A percentile compares a stretch with the other conserved stretches of the same genome.
phyloP scores from a whole-genome alignment of 1,140 invertebrate species.

The Proales similis region DNA sequence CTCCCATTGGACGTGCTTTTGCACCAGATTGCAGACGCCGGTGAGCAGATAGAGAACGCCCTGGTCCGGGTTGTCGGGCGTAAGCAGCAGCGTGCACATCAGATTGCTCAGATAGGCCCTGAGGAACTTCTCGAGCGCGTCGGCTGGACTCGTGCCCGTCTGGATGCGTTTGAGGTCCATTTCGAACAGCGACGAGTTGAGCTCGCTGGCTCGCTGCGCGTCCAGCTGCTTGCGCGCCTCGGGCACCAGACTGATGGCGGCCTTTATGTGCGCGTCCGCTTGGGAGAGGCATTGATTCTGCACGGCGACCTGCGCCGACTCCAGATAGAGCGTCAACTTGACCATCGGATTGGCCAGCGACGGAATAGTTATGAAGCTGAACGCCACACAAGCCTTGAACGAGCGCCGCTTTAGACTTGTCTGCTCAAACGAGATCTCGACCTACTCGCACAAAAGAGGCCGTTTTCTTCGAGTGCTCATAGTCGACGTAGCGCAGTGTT shows the following conservation, averaged over 20 bases:
- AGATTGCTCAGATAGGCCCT: slow-evolving; percentile 16
- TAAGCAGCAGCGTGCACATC: slow-evolving; percentile 32
- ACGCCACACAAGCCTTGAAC: slow-evolving; percentile 76
- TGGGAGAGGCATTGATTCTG: slow-evolving; percentile 82
- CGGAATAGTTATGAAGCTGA: slow-evolving; percentile 88
- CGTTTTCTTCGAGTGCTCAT: slow-evolving; percentile 71
- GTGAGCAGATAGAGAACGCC: slow-evolving; percentile 67
- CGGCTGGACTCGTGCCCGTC: not conserved
- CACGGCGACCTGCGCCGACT: slow-evolving; percentile 78
- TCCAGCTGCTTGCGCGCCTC: slow-evolving; percentile 70
- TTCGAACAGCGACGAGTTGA: slow-evolving; percentile 8
- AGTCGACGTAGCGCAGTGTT: slow-evolving; percentile 65
- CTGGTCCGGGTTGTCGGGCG: slow-evolving; percentile 72
- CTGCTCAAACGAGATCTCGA: slow-evolving; percentile 1
- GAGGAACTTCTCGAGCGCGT: slow-evolving; percentile 13
- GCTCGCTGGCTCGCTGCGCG: slow-evolving; percentile 59
- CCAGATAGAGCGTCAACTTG: slow-evolving; percentile 73
- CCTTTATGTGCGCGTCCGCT: slow-evolving; percentile 86
- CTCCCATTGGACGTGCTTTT: slow-evolving; percentile 63
- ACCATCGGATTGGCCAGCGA: slow-evolving; percentile 69
- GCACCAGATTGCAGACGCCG: slow-evolving; percentile 66
- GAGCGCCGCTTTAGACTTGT: not conserved
- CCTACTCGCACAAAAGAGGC: slow-evolving; percentile 67
- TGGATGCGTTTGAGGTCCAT: not conserved
- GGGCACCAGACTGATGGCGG: slow-evolving; percentile 68